Conservation (phyloP, 2,888 invertebrate species). For the Thymelicus sylvestris region DNA sequence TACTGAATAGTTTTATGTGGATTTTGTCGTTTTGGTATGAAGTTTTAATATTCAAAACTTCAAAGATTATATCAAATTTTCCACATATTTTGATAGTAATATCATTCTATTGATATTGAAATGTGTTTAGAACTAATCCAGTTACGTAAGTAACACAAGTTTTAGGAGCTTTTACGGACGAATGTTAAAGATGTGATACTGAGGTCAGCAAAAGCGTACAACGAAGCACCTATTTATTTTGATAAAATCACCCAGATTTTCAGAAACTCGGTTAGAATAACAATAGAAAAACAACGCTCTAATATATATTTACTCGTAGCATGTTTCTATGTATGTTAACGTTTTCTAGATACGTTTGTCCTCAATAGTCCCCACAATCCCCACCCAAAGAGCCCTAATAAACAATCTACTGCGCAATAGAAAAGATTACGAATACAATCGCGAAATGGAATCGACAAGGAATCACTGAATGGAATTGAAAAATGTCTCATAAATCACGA, state of each 20-base stretch:
- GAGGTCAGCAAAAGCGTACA: background rate
- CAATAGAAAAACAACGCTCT: background rate
- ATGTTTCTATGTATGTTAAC: background rate
- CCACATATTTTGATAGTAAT: no score
- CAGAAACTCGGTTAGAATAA: background rate
- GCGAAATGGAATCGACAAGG: background rate
- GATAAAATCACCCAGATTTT: background rate
- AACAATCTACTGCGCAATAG: background rate
- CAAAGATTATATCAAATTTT: no score
- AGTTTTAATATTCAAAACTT: no score
- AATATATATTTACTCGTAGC: background rate
- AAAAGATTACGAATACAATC: slow-evolving; percentile 5
- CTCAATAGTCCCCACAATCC: background rate
- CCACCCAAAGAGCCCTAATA: background rate
- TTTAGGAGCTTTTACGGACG: no score
- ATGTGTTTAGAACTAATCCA: no score
- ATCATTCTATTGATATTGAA: no score
- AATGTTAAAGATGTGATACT: background rate
- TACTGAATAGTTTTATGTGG: no score
- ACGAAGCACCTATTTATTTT: background rate
- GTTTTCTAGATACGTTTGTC: background rate
- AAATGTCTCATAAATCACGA: background rate
- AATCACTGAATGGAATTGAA: background rate
- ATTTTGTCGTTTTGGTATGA: no score
- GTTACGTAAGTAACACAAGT: no score